These are phyloP conservation scores for Calameuta pallipes DNA, from an alignment of 2,888 invertebrate genomes.

Conservation along the genomic window DNA sequence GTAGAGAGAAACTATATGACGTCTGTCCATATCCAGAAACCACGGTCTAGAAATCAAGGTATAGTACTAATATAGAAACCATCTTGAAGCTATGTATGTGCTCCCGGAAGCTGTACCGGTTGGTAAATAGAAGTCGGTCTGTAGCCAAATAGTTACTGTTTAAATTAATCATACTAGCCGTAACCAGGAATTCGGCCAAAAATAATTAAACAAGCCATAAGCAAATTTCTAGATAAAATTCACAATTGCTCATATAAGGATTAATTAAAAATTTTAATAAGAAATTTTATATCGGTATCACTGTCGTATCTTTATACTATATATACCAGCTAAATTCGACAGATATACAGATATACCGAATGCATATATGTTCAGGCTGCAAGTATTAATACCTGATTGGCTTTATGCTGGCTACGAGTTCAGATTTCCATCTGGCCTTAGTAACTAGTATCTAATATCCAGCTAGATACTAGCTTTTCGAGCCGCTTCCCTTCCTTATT, in stretches of 20 bases:
- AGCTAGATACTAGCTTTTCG: neutral
- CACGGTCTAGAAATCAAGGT: constrained; percentile 52
- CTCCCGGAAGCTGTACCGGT: constrained; percentile 7
- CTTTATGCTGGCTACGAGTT: neutral
- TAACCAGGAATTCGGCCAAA: neutral
- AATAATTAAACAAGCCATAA: neutral
- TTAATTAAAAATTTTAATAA: neutral
- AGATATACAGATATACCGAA: neutral
- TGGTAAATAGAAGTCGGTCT: neutral
- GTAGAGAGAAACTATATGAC: constrained; percentile 44
- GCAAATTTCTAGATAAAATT: neutral
- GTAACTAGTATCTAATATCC: neutral
- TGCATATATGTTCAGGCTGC: neutral
- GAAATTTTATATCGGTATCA: neutral
- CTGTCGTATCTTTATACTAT: neutral
- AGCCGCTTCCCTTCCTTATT: constrained; percentile 57
- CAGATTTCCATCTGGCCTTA: neutral
- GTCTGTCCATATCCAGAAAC: constrained; percentile 51
- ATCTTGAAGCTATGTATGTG: constrained; percentile 41
- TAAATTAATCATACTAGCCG: neutral
- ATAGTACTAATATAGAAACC: constrained; percentile 54
- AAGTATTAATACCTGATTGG: neutral
- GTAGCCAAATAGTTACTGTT: neutral
- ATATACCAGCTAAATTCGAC: neutral
- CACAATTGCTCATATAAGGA: no score